Percentiles rank a stretch among this genome's conserved stretches.
Conservation (phyloP, 2,113 vertebrate species). For the Gnathonemus echidnorhynchus region DNA sequence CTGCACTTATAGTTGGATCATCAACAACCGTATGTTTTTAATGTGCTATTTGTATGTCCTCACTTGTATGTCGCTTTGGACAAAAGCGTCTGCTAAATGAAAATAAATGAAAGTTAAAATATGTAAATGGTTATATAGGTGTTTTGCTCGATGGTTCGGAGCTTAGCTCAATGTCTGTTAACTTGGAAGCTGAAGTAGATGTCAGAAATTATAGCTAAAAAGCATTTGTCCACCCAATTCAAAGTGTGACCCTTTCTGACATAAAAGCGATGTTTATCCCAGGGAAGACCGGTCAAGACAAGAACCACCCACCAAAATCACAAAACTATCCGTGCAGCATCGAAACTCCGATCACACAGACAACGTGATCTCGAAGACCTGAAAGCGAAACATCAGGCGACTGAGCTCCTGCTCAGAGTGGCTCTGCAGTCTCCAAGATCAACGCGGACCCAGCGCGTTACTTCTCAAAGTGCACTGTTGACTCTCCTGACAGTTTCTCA, state of each 20-base stretch:
- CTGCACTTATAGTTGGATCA: not conserved
- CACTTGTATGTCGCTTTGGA: not conserved
- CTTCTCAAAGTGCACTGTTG: slow-evolving; percentile 9
- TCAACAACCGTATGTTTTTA: not conserved
- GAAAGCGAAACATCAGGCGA: not conserved
- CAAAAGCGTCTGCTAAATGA: not conserved
- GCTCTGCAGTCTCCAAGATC: not conserved
- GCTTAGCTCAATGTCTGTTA: not conserved
- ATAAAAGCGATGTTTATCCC: not conserved
- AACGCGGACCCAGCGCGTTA: not conserved
- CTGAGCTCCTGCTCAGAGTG: not conserved
- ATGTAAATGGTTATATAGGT: not conserved
- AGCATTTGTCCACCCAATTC: not conserved
- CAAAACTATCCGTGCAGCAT: not conserved
- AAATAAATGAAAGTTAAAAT: not conserved
- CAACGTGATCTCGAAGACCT: not conserved
- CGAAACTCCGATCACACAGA: not conserved
- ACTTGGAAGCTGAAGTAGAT: not conserved
- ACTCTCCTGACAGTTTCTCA: slow-evolving; percentile 8
- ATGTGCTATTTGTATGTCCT: not conserved
- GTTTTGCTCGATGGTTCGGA: not conserved
- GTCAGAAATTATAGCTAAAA: not conserved
- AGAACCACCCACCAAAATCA: not conserved
- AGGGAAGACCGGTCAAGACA: not conserved
- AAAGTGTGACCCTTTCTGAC: not conserved